These are phyloP conservation scores for Dichetophora obliterata DNA, from an alignment of 2,888 invertebrate species.

Conservation along the genomic window DNA sequence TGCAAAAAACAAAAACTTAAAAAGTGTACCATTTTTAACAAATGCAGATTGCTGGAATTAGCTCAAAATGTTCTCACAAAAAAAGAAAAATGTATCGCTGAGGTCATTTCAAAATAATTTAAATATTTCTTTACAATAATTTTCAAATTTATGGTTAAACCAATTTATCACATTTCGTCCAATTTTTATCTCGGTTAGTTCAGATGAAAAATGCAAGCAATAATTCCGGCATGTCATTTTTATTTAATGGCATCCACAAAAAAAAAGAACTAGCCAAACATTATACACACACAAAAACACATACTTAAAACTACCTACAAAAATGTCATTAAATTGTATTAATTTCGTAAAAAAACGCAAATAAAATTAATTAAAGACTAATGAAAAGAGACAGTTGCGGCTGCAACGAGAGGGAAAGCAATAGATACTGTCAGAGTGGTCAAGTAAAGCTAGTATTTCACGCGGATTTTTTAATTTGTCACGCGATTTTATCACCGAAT, in stretches of 20 bases:
- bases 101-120: no score
- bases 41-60: no score
- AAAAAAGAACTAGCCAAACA: not conserved
- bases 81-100: no score
- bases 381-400: not conserved
- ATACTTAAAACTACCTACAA: slow-evolving; percentile 13
- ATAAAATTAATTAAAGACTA: slow-evolving; percentile 19
- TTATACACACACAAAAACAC: not conserved
- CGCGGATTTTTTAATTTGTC: not conserved
- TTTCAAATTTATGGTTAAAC: not conserved
- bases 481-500: slow-evolving; percentile 1
- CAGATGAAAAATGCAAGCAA: slow-evolving; percentile 3
- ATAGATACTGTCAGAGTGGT: not conserved
- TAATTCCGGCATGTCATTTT: slow-evolving; percentile 17
- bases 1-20: no score
- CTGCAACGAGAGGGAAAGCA: no score
- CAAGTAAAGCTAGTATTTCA: not conserved
- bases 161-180: not conserved
- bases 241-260: slow-evolving; percentile 25
- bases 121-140: not conserved
- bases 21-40: no score
- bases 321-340: slow-evolving; percentile 28
- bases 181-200: slow-evolving; percentile 4
- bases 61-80: no score
- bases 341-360: slow-evolving; percentile 23